Conservation (phyloP, 2,888 invertebrate genomes). For the Cataglyphis livida region DNA sequence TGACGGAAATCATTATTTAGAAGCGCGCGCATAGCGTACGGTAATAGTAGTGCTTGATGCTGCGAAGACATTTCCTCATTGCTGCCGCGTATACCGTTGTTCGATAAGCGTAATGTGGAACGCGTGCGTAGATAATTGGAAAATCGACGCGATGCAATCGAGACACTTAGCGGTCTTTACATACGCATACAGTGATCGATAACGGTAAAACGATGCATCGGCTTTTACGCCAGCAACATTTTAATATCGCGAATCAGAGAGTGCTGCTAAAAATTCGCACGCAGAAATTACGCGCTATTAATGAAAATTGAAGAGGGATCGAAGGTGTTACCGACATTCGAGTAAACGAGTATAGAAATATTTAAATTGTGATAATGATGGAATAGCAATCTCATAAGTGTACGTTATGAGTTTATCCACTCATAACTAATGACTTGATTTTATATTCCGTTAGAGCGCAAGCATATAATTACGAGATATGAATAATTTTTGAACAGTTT, state of each 20-base stretch:
- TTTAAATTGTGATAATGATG: constrained; percentile 55
- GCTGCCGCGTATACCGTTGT: constrained; percentile 76
- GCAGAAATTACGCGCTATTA: constrained; percentile 58
- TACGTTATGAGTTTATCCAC: constrained; percentile 48
- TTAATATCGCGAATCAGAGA: constrained; percentile 23
- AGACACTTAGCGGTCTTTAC: constrained; percentile 69
- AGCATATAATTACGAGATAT: constrained; percentile 44
- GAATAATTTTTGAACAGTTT: constrained; percentile 26
- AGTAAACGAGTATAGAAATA: constrained; percentile 52
- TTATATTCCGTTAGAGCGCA: constrained; percentile 44
- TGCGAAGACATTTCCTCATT: constrained; percentile 77
- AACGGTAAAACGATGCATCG: constrained; percentile 60
- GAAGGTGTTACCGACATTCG: constrained; percentile 37
- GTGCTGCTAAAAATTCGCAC: constrained; percentile 36
- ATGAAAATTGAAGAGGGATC: constrained; percentile 57
- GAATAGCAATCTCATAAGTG: constrained; percentile 50
- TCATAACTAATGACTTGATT: constrained; percentile 54
- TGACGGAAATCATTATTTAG: constrained; percentile 75
- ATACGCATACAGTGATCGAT: constrained; percentile 55
- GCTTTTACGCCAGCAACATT: constrained; percentile 25
- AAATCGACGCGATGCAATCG: constrained; percentile 76
- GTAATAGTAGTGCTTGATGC: constrained; percentile 61
- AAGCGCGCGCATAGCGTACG: constrained; percentile 42
- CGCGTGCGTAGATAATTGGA: constrained; percentile 76
- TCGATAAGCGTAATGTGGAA: constrained; percentile 75